These are phyloP conservation scores for Clanis bilineata DNA, from an alignment of 2,888 invertebrate species.

Conservation along the genomic window DNA sequence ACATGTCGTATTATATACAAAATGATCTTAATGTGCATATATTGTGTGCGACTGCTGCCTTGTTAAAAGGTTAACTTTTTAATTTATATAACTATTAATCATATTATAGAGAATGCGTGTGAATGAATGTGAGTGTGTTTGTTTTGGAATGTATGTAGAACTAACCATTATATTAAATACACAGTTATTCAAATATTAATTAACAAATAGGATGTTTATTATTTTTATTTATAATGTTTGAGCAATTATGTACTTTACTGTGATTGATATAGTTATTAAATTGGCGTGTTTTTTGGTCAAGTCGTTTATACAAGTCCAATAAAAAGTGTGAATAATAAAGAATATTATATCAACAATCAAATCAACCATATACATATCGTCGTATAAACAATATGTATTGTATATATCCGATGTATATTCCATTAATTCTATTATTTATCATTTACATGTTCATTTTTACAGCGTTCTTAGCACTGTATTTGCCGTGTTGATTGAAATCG, in stretches of 20 bases:
- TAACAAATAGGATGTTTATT: neutral
- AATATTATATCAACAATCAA: neutral
- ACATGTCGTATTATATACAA: neutral
- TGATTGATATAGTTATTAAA: neutral
- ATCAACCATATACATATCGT: neutral
- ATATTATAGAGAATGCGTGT: conserved; percentile 28
- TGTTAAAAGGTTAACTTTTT: neutral
- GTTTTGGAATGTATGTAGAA: conserved; percentile 23
- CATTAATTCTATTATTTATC: neutral
- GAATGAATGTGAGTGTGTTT: conserved; percentile 23
- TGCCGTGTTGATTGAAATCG: conserved; percentile 21
- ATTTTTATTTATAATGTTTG: neutral
- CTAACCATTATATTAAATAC: conserved; percentile 9
- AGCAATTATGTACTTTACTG: neutral
- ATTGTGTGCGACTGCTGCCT: neutral
- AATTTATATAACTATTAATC: neutral
- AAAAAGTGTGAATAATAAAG: neutral
- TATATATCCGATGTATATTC: conserved; percentile 9
- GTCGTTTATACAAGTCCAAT: neutral
- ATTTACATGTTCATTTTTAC: conserved; percentile 19
- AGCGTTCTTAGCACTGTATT: neutral
- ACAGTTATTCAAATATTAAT: neutral
- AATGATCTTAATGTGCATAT: neutral
- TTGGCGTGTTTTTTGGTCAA: neutral
- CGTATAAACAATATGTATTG: neutral